phyloP scores from a whole-genome alignment of 1,140 invertebrate species.

The Micrasema longulum region DNA sequence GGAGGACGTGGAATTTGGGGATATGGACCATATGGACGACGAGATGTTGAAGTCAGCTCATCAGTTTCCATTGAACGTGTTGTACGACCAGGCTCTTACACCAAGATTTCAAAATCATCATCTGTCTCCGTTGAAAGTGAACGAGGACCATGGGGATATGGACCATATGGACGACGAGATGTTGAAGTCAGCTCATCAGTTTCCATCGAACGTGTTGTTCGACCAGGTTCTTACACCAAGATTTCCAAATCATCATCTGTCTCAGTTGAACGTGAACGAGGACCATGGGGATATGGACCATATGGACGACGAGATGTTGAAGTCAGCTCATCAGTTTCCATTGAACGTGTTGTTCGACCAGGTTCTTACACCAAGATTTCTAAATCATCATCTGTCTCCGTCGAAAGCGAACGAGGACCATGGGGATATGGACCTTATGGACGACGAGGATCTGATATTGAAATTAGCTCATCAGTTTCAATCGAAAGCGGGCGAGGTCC shows the following conservation, averaged over 20 bases:
- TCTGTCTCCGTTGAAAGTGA: constrained; percentile 34
- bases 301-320: constrained; percentile 1
- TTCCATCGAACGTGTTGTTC: constrained; percentile 24
- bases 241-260: constrained; percentile 16
- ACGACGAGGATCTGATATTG: constrained; percentile 1
- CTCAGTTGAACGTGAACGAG: constrained; percentile 4
- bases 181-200: constrained; percentile 14
- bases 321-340: constrained; percentile 25
- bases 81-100: constrained; percentile 10
- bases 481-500: constrained; percentile 26
- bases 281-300: not conserved
- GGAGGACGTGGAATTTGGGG: not conserved
- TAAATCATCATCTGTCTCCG: not conserved
- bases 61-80: constrained; percentile 39
- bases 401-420: not conserved
- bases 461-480: not conserved
- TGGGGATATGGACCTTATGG: not conserved
- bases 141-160: constrained; percentile 14
- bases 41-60: not conserved
- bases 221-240: not conserved
- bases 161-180: constrained; percentile 23
- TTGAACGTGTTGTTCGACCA: constrained; percentile 12
- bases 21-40: constrained; percentile 8
- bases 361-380: not conserved
- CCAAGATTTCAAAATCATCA: constrained; percentile 5